Evolutionary conservation across 2,888 invertebrate species (phyloP), one percentile per base, ranked within the genome.

Genomic region (Copidosoma aretas): DNA sequence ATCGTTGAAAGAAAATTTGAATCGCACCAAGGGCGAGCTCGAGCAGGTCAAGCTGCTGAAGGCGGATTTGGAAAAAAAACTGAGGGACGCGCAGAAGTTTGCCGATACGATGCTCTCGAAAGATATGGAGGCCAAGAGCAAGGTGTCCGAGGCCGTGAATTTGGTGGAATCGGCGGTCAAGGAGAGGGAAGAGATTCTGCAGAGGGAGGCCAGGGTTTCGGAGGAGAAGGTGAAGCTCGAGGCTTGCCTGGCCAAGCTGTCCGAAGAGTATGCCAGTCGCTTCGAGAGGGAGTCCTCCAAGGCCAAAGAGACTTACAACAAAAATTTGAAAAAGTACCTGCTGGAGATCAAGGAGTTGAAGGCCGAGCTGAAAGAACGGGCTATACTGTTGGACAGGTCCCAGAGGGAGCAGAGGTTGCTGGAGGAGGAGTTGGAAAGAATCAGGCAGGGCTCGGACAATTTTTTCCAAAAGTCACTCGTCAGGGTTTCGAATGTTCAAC

Each of bases 271-370:
- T 64, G 71, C 75, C 2, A 41, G 54, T 21, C 77, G 76, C 25
- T 73, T 88, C 51, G 88, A 88, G 74, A 84, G 78, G n/a, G 90
- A 92, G 80, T 83, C 90, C 60, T 85, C 85, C 8, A 84, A 85
- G 61, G 80, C 89, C 0, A 89, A 86, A 77, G 84, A 87, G 3
- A 87, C 86, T 72, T 89, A 88, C 74, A 87, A 87, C 39, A 87
- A 87, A 60, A 90, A 89, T 78, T 80, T 88, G 17, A 84, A 88
- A 58, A 87, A 87, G 59, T 86, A 89, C 84, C 76, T 87, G 19
- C 77, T 84, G 14, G 88, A 90, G 73, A 86, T 90, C 15, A 86
- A 86, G 74, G 86, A 86, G 72, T 76, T 88, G 19, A 88, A 89
- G 75, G 79, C 86, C 0, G 88, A 90, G 74, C 77, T 90, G 46